Conservation (phyloP, 2,113 vertebrate genomes). For the Charina bottae region DNA sequence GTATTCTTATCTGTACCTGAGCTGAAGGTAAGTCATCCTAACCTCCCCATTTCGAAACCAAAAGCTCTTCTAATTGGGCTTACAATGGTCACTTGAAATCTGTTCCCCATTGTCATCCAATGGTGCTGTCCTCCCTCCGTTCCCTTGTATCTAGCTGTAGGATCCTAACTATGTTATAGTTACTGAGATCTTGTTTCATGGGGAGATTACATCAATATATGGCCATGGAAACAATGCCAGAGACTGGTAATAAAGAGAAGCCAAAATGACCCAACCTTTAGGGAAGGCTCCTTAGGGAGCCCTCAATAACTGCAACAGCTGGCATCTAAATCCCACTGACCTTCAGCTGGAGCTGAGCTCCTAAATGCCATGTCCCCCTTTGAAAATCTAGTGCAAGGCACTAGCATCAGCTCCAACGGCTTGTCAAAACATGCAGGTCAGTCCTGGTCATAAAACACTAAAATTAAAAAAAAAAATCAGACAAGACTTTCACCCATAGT, state of each 20-base stretch:
- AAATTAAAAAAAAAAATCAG: background rate
- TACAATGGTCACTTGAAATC: background rate
- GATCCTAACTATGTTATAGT: background rate
- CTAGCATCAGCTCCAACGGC: background rate
- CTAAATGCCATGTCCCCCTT: slow-evolving; percentile 35
- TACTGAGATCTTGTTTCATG: slow-evolving; percentile 26
- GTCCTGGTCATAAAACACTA: slow-evolving; percentile 39
- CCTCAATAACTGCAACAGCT: slow-evolving; percentile 20
- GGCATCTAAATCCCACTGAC: slow-evolving; percentile 31
- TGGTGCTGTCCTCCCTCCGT: background rate
- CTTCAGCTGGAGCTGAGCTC: slow-evolving; percentile 6
- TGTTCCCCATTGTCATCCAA: background rate
- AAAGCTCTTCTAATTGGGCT: background rate
- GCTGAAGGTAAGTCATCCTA: background rate
- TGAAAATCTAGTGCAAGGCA: slow-evolving; percentile 13
- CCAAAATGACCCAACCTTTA: slow-evolving; percentile 25
- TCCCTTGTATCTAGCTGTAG: background rate
- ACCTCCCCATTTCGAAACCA: background rate
- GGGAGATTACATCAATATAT: slow-evolving; percentile 1
- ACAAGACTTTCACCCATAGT: slow-evolving; percentile 32
- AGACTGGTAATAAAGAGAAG: slow-evolving; percentile 25
- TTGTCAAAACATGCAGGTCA: slow-evolving; percentile 35
- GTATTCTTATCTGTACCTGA: background rate
- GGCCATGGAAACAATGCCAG: slow-evolving; percentile 9
- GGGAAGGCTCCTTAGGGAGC: background rate